These are phyloP conservation scores for Cryptosula pallasiana DNA, from an alignment of 2,888 invertebrate species.

Conservation along the genomic window DNA sequence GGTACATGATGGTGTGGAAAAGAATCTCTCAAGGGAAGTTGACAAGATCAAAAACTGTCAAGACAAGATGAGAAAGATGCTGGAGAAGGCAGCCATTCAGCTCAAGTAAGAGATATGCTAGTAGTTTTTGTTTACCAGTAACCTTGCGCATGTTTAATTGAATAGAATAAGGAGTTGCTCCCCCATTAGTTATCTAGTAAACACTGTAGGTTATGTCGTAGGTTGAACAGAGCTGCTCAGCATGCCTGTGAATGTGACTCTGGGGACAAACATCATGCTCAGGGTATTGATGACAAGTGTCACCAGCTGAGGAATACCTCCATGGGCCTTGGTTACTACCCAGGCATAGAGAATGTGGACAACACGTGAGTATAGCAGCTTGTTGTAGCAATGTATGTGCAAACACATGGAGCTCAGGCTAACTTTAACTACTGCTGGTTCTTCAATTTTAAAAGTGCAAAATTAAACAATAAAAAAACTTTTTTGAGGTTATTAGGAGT, in stretches of 20 bases:
- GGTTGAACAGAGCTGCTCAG: conserved; percentile 53
- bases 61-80: conserved; percentile 68
- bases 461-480: too few relatives aligned
- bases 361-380: conserved; percentile 44
- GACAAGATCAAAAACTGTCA: conserved; percentile 73
- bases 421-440: too few relatives aligned
- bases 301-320: conserved; percentile 48
- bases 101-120: conserved; percentile 55
- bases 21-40: conserved; percentile 72
- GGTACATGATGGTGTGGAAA: conserved; percentile 84
- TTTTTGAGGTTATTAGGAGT: too few relatives aligned
- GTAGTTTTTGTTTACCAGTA: too few relatives aligned
- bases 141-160: too few relatives aligned
- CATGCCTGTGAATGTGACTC: conserved; percentile 84
- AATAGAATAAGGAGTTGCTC: too few relatives aligned
- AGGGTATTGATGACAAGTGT: conserved; percentile 51
- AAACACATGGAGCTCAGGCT: too few relatives aligned
- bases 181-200: too few relatives aligned
- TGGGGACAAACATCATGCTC: conserved; percentile 79
- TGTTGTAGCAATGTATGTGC: not conserved
- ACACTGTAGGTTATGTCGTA: conserved; percentile 31
- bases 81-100: conserved; percentile 61
- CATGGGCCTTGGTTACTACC: conserved; percentile 48
- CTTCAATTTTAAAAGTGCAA: too few relatives aligned
- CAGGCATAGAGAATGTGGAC: conserved; percentile 50